These are phyloP conservation scores for Laticauda colubrina DNA, from an alignment of 2,113 vertebrate genomes.

Conservation along the genomic window DNA sequence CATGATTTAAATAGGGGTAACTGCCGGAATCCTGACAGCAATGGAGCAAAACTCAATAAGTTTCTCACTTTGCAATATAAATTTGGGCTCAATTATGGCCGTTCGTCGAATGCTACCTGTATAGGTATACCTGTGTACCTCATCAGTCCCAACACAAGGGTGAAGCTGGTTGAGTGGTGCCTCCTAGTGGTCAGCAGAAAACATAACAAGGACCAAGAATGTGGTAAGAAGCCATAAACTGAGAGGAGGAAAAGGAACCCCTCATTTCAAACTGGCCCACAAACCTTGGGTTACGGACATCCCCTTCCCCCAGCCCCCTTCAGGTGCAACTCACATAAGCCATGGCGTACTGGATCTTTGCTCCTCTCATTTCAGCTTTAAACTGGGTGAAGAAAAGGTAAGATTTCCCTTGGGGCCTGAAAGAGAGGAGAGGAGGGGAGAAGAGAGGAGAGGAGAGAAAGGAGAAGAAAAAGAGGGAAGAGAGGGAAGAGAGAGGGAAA, in stretches of 20 bases:
- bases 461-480: too few relatives aligned
- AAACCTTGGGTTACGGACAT: background rate
- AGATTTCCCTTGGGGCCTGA: conserved; percentile 93
- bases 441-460: too few relatives aligned
- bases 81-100: too few relatives aligned
- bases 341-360: conserved; percentile 86
- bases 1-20: too few relatives aligned
- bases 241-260: background rate
- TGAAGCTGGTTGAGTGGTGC: background rate
- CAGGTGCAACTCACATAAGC: conserved; percentile 86
- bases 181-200: background rate
- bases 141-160: background rate
- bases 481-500: too few relatives aligned
- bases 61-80: too few relatives aligned
- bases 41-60: too few relatives aligned
- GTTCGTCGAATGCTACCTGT: background rate
- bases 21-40: too few relatives aligned
- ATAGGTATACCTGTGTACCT: background rate
- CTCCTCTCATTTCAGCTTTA: conserved; percentile 86
- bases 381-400: conserved; percentile 98
- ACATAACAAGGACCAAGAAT: background rate
- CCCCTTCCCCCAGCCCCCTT: conserved; percentile 28
- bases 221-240: background rate
- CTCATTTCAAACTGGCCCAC: background rate
- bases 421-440: conserved; percentile 7